Percentiles rank a stretch among this genome's conserved stretches.
Conservation (phyloP, 2,888 invertebrate genomes). For the Parelbella ahira region DNA sequence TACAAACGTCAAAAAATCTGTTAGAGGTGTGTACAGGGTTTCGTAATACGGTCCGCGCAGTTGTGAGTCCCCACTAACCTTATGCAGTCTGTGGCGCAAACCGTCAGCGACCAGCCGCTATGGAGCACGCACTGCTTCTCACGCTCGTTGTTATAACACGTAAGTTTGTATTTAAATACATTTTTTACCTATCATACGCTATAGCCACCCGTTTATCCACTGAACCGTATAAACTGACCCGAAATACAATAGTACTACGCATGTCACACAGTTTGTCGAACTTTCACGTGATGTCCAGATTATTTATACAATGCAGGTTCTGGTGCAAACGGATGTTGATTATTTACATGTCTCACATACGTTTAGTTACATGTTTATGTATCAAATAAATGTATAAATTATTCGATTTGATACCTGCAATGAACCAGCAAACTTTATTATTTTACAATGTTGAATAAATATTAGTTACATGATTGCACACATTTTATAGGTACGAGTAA, state of each 20-base stretch:
- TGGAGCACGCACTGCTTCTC: constrained; percentile 46
- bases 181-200: too few relatives aligned
- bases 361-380: too few relatives aligned
- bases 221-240: constrained; percentile 27
- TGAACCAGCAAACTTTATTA: too few relatives aligned
- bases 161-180: constrained; percentile 51
- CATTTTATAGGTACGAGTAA: too few relatives aligned
- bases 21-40: constrained; percentile 4
- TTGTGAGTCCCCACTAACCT: constrained; percentile 1
- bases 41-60: constrained; percentile 9
- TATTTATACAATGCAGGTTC: too few relatives aligned
- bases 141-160: constrained; percentile 66
- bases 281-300: constrained; percentile 6
- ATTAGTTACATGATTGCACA: too few relatives aligned
- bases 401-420: too few relatives aligned
- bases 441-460: too few relatives aligned
- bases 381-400: too few relatives aligned
- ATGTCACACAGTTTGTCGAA: neutral
- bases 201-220: constrained; percentile 26
- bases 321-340: too few relatives aligned
- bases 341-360: too few relatives aligned
- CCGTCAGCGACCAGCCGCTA: constrained; percentile 43
- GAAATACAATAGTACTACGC: neutral
- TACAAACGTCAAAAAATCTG: constrained; percentile 11
- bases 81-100: constrained; percentile 33